Evolutionary conservation across 30 jellyfish, hydroid and myxozoan genomes (phyloP), one percentile per base, ranked within the genome.

Genomic region (Aurelia coerulea): DNA sequence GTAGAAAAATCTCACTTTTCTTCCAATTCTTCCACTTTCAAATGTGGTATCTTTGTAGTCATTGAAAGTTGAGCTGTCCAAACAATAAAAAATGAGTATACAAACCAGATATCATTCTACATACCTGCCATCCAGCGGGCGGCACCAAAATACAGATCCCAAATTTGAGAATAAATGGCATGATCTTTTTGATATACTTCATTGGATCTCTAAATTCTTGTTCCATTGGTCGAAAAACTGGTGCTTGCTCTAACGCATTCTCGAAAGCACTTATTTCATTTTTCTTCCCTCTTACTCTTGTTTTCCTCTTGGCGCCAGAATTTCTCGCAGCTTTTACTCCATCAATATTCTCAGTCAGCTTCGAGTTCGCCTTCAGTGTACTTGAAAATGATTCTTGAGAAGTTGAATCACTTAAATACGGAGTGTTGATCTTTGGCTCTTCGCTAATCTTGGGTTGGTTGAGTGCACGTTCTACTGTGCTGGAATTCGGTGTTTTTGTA

Each of bases 61-160:
- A 46, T 46, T 46, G 15, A 46, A 46, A 46, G 14, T 46, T 46
- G 56, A 15, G 53, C 53, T 37, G 0, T 42, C 5, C 53, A 42
- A 42, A 42, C 12, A 6, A 2, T 0, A 42, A 42, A 1, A 6
- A 1, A 42, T 42, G 11, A 10, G 53, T 42, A 10, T 6, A 42
- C 53, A 46, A 4, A 46, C 15, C 56, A 46, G 33, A 53, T 33
- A 67, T 33, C 46, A 63, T 17, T 70, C 14, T 3, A 33, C 77
- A 23, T 80, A 89, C 97, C 91, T 81, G 89, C 97, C 97, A 89
- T 5, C 89, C 97, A 72, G 76, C 97, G 4, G 97, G 97, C 7
- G 97, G 97, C 12, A 89, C 90, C n/a, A 89, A 18, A 18, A 73
- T 66, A 65, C 97, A 80, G 33, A 81, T 81, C 4, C 97, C 97